Conservation (phyloP, 2,888 invertebrate species). For the Drosophila affinis region DNA sequence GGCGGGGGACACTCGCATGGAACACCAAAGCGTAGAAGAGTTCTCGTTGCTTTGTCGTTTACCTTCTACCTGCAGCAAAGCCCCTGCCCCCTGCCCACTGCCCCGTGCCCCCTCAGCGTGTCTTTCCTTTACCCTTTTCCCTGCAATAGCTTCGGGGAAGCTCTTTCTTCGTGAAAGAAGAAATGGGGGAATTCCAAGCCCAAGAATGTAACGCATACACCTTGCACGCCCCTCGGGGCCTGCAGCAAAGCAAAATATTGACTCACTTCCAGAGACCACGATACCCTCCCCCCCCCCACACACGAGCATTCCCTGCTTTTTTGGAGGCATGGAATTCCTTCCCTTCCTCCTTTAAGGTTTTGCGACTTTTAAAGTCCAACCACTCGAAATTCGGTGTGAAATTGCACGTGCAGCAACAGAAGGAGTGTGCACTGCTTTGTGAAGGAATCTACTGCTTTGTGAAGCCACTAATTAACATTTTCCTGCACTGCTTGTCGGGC, state of each 20-base stretch:
- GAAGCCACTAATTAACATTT: too few relatives aligned
- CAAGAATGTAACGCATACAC: constrained; percentile 50
- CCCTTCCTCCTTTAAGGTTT: background rate
- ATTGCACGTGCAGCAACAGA: too few relatives aligned
- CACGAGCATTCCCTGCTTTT: background rate
- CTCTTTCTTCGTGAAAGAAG: background rate
- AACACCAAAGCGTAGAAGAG: background rate
- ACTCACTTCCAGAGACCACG: constrained; percentile 19
- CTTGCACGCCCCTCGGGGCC: constrained; percentile 7
- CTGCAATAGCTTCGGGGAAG: background rate
- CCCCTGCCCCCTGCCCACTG: background rate
- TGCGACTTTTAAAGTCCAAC: constrained; percentile 4
- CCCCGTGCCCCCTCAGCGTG: background rate
- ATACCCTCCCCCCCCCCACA: too few relatives aligned
- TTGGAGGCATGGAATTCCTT: too few relatives aligned
- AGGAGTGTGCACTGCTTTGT: too few relatives aligned
- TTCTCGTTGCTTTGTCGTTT: constrained; percentile 12
- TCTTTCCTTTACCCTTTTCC: constrained; percentile 17
- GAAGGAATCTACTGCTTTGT: too few relatives aligned
- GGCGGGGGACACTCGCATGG: background rate
- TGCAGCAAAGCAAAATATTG: constrained; percentile 9
- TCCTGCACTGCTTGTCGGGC: too few relatives aligned
- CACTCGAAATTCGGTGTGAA: too few relatives aligned
- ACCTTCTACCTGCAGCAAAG: constrained; percentile 18
- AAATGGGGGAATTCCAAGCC: constrained; percentile 18